phyloP scores from a whole-genome alignment of 2,797 vertebrate genomes.

The Ptychobarbus kaznakovi region DNA sequence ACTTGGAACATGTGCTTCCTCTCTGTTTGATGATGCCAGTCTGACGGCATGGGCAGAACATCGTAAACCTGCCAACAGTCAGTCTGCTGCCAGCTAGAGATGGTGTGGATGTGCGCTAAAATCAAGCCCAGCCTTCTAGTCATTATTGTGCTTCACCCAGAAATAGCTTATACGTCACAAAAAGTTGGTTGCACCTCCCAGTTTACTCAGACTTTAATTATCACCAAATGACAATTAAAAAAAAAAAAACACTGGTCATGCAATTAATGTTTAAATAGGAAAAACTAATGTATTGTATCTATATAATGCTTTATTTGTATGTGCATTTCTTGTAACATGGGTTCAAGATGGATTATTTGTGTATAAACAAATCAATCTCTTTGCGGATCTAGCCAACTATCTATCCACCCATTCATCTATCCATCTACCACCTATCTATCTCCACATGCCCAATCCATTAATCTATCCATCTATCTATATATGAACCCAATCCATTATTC shows the following conservation, averaged over 20 bases:
- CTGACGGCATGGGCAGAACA: background rate
- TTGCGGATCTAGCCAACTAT: background rate
- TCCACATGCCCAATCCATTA: background rate
- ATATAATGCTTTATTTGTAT: background rate
- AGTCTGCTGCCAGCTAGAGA: background rate
- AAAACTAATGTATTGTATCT: background rate
- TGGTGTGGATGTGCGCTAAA: too few relatives aligned
- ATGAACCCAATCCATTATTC: background rate
- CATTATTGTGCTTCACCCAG: background rate
- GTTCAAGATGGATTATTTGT: background rate
- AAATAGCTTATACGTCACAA: background rate
- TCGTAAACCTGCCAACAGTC: background rate
- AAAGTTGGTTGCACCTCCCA: background rate
- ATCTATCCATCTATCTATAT: background rate
- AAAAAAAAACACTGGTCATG: too few relatives aligned
- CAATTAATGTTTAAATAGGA: background rate
- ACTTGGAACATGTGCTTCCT: background rate
- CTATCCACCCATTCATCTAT: background rate
- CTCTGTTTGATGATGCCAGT: background rate
- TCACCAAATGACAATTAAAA: background rate
- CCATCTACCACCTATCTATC: background rate
- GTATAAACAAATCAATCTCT: background rate
- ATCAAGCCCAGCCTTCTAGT: background rate
- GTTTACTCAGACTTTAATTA: background rate
- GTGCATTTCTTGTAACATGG: background rate